phyloP scores from a whole-genome alignment of 2,113 vertebrate genomes.

The Microcebus murinus region DNA sequence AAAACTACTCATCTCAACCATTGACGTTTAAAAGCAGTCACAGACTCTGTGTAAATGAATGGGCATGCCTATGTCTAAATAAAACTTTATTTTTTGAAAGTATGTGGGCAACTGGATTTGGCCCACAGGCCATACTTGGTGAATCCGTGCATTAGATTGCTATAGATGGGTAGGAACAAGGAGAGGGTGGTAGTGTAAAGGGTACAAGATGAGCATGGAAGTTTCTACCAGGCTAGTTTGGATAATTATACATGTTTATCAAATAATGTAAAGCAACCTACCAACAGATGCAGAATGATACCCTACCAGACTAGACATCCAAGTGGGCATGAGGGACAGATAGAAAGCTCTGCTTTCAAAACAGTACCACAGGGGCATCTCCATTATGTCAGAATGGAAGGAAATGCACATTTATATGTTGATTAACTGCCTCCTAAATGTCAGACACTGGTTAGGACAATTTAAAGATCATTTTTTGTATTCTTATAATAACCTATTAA shows the following conservation, averaged over 20 bases:
- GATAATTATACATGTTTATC: not conserved
- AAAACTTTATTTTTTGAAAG: not conserved
- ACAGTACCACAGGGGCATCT: not conserved
- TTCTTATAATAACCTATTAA: not conserved
- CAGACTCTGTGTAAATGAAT: not conserved
- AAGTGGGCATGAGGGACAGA: not conserved
- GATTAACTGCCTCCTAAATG: not conserved
- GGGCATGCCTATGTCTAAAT: not conserved
- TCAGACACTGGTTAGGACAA: not conserved
- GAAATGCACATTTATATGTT: not conserved
- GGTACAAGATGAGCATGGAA: not conserved
- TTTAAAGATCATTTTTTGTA: not conserved
- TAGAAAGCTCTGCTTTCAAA: not conserved
- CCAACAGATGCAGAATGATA: not conserved
- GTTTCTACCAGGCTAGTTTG: not conserved
- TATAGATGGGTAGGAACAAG: not conserved
- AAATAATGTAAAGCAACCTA: conserved; percentile 3
- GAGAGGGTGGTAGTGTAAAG: rapidly evolving
- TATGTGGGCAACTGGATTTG: not conserved
- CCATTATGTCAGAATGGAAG: not conserved
- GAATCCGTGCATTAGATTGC: not conserved
- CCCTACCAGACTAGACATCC: not conserved
- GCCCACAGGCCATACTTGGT: not conserved
- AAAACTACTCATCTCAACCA: not conserved
- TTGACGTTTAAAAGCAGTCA: not conserved